Conservation (phyloP, 1,140 invertebrate species). For the Bombus ignitus region DNA sequence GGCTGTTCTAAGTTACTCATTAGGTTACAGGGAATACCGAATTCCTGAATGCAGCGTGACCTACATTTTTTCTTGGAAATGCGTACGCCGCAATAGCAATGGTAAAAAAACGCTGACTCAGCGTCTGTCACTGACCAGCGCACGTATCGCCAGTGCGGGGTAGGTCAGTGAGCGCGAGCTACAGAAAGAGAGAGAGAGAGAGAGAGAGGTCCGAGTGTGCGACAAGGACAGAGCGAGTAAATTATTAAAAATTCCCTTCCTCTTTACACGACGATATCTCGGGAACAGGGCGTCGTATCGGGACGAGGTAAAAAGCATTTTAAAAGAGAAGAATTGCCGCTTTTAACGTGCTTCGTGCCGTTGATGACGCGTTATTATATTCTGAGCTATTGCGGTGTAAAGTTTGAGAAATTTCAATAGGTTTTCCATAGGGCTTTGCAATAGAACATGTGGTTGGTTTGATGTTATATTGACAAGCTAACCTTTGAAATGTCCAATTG, state of each 20-base stretch:
- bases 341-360: fast-evolving
- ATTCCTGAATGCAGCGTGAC: not conserved
- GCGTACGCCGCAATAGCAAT: not conserved
- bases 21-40: too few species aligned
- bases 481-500: not conserved
- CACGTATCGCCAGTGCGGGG: not conserved
- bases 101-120: conserved; percentile 4
- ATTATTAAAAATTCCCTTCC: conserved; percentile 3
- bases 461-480: not conserved
- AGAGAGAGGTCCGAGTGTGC: not conserved
- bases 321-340: not conserved
- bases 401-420: not conserved
- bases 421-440: too few species aligned
- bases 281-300: not conserved
- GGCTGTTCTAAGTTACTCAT: not conserved
- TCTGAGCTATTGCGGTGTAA: not conserved
- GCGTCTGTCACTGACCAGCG: conserved; percentile 7
- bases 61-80: conserved; percentile 17
- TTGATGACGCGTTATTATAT: too few species aligned
- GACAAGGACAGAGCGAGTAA: not conserved
- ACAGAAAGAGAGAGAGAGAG: not conserved
- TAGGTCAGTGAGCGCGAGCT: not conserved
- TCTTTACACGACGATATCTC: conserved; percentile 12
- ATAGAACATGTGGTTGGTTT: too few species aligned
- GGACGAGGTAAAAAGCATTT: not conserved